Percentiles rank a stretch among this genome's conserved stretches.
These are phyloP conservation scores for Zeugodacus cucurbitae DNA, from an alignment of 1,140 invertebrate species.

Conservation along the genomic window DNA sequence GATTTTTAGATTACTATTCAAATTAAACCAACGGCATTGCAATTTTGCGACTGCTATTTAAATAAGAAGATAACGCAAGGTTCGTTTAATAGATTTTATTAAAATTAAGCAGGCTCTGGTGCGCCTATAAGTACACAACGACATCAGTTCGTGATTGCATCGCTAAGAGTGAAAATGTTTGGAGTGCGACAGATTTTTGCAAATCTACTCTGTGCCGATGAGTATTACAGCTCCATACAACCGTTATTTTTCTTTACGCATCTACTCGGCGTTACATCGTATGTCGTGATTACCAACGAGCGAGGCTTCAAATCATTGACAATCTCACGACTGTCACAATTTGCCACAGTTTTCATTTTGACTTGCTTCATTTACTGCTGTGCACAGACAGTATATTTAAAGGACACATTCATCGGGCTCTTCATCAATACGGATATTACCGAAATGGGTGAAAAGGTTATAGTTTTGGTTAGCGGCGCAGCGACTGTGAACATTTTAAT, in stretches of 20 bases:
- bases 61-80: too few species aligned
- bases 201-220: slow-evolving; percentile 47
- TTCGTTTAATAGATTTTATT: too few species aligned
- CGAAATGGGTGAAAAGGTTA: slow-evolving; percentile 53
- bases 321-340: slow-evolving; percentile 54
- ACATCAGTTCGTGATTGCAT: not conserved
- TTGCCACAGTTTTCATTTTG: slow-evolving; percentile 57
- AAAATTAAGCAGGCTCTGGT: not conserved
- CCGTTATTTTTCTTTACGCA: slow-evolving; percentile 58
- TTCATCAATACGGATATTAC: slow-evolving; percentile 60
- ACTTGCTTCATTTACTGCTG: slow-evolving; percentile 55
- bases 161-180: not conserved
- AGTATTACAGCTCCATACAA: slow-evolving; percentile 59
- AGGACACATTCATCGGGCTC: slow-evolving; percentile 59
- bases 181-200: not conserved
- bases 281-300: slow-evolving; percentile 53
- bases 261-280: slow-evolving; percentile 56
- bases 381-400: slow-evolving; percentile 50
- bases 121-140: not conserved
- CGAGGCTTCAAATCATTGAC: slow-evolving; percentile 55
- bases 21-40: too few species aligned
- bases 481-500: slow-evolving; percentile 55
- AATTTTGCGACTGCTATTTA: too few species aligned
- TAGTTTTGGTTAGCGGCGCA: slow-evolving; percentile 56
- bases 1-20: too few species aligned